Evolutionary conservation across 1,140 invertebrate species (phyloP), one percentile per base, ranked within the genome.

Genomic region (Colletes latitarsis): DNA sequence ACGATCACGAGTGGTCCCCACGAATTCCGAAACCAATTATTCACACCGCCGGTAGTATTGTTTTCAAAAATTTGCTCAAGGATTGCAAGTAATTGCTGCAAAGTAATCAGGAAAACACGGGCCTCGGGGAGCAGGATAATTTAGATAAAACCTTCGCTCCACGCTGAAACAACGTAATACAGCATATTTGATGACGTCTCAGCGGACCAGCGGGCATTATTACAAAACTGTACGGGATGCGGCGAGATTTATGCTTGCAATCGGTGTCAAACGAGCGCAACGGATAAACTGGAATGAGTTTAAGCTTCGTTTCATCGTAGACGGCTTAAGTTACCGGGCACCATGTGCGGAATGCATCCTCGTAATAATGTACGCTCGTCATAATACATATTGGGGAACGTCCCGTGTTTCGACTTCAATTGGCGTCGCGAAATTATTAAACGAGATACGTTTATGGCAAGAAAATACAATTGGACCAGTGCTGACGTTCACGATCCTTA

Each of bases 221-320:
- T 90, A 88, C 85, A 81, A 87, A 88, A 85, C 69, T 79, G 83
- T 76, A 80, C 77, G 86, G 78, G 84, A 82, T 72, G 79, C 63
- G 72, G 68, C 78, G 82, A 87, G 89, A 90, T 89, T 90, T 90
- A 90, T 89, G 71, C 66, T 76, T 75, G 78, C 81, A 74, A 82
- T 82, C 83, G 88, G 76, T 90, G 88, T 89, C 88, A 84, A 79
- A 84, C 77, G 69, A 73, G 75, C 79, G 58, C 77, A 46, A 73
- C 86, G 82, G 82, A 87, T 87, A 85, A 88, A 88, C 82, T 84
- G 82, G 83, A 84, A 89, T 85, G 86, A 66, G 84, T 82, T 88
- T 83, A 73, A 82, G 86, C 80, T 89, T 86, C 88, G 89, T 91
- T 91, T 90, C 87, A 80, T 82, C 82, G 78, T 78, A 83, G 67